Evolutionary conservation across 2,888 invertebrate genomes (phyloP), one percentile per base, ranked within the genome.

Genomic region (Pantelozetes paolii): DNA sequence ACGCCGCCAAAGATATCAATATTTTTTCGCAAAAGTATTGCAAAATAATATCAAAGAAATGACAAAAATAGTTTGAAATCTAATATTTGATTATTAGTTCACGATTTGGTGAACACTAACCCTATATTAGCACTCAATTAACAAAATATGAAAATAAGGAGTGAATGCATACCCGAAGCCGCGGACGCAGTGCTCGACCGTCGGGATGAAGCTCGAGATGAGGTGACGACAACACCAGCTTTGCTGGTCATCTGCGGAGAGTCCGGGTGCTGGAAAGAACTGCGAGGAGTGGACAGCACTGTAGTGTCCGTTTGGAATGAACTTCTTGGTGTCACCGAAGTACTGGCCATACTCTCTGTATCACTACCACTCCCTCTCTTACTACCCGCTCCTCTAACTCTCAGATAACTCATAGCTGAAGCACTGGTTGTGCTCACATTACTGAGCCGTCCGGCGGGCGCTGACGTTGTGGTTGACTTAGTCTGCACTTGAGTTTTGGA

Each of bases 181-280:
- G 76, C 90, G 18, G 88, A 89, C 0, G 91, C 90, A 1, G 90
- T 90, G 81, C 91, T 91, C 83, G 90, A 90, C 87, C 94, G 89
- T 82, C 94, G 84, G 80, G 92, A 91, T 18, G 93, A 92, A 81
- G 92, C 90, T 71, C 93, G 85, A 79, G 90, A 92, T 2, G 93
- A 93, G 1, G 94, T 94, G 74, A 94, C 92, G 71, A 94, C 93
- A 9, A 93, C 92, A 0, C 94, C 94, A 1, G 91, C 92, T 82
- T 90, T 90, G 77, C 86, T 86, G n/a, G 74, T 84, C 79, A 86
- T 85, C 77, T 84, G 85, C 0, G 86, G 85, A 1, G 85, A 85
- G 78, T 87, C 87, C 1, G 81, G 80, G 74, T 80, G 80, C 79
- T 87, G 87, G 80, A 88, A 86, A 78, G 87, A 87, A 67, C 88